Percentiles rank a stretch among this genome's conserved stretches.
These are phyloP conservation scores for Argyresthia albistria DNA, from an alignment of 2,888 invertebrate species.

Conservation along the genomic window DNA sequence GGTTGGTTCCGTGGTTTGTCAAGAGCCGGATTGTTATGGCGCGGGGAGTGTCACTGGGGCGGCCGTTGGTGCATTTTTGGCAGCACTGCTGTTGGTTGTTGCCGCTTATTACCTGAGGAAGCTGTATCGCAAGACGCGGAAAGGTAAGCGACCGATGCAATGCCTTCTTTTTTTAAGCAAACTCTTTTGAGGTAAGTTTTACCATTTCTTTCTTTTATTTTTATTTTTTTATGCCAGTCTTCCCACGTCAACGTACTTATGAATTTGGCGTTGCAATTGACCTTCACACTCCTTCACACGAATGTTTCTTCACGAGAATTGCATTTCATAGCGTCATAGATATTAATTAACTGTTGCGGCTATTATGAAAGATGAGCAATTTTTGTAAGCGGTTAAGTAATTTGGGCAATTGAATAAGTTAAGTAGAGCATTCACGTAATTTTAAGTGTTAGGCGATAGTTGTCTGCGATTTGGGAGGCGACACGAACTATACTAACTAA, in stretches of 20 bases:
- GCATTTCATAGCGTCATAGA: background rate
- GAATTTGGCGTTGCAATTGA: too few relatives aligned
- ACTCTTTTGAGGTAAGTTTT: background rate
- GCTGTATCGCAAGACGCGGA: constrained; percentile 74
- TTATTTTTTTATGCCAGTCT: too few relatives aligned
- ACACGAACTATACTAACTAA: too few relatives aligned
- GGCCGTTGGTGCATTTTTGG: constrained; percentile 79
- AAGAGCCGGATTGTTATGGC: constrained; percentile 73
- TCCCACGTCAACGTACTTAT: too few relatives aligned
- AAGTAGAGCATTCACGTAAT: background rate
- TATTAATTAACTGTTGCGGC: too few relatives aligned
- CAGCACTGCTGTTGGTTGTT: constrained; percentile 73
- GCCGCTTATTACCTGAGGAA: constrained; percentile 72
- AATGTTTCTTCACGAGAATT: background rate
- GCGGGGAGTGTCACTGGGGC: constrained; percentile 80
- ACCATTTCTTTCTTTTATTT: too few relatives aligned
- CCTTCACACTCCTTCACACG: too few relatives aligned
- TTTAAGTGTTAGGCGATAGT: too few relatives aligned
- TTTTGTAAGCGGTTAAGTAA: too few relatives aligned
- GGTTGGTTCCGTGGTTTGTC: constrained; percentile 44
- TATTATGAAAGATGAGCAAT: too few relatives aligned
- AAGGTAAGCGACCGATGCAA: constrained; percentile 46
- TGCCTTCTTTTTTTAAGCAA: background rate
- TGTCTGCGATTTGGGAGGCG: too few relatives aligned
- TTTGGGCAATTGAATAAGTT: background rate